Evolutionary conservation across 2,888 invertebrate genomes (phyloP).

Genomic region (Scaptomyza caliginosa): DNA sequence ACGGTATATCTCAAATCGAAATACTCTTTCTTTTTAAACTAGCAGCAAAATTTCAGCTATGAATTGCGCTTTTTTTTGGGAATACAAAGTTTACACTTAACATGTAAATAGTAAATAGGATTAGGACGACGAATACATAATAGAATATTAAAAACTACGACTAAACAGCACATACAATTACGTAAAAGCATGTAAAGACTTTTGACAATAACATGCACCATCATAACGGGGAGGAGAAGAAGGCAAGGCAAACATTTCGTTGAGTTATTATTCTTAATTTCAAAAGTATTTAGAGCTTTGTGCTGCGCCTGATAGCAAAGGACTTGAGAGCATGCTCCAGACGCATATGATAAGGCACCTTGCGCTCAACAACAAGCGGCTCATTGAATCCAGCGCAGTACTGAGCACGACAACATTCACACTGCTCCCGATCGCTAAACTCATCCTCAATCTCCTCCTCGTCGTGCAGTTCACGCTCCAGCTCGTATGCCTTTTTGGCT

Average conservation of each 20-base stretch:
- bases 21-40: background rate
- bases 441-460: constrained; percentile 23
- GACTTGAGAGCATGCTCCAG: constrained; percentile 76
- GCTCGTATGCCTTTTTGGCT: constrained; percentile 68
- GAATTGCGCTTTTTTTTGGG: constrained; percentile 11
- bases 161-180: constrained; percentile 64
- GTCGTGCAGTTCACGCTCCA: constrained; percentile 56
- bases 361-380: constrained; percentile 50
- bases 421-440: constrained; percentile 39
- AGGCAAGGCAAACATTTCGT: constrained; percentile 27
- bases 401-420: constrained; percentile 62
- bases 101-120: constrained; percentile 15
- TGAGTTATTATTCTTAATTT: constrained; percentile 19
- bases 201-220: constrained; percentile 36
- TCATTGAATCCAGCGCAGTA: constrained; percentile 57
- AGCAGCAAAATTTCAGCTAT: background rate
- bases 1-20: constrained; percentile 8
- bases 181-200: constrained; percentile 38
- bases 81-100: constrained; percentile 44
- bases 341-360: constrained; percentile 65
- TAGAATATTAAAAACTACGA: constrained; percentile 41
- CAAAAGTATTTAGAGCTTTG: constrained; percentile 59
- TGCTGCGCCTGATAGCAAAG: constrained; percentile 74
- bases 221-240: background rate
- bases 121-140: constrained; percentile 26